A percentile compares a stretch with the other conserved stretches of the same genome.
These are phyloP conservation scores for Drosophila antonietae DNA, from an alignment of 2,888 invertebrate genomes.

Conservation along the genomic window DNA sequence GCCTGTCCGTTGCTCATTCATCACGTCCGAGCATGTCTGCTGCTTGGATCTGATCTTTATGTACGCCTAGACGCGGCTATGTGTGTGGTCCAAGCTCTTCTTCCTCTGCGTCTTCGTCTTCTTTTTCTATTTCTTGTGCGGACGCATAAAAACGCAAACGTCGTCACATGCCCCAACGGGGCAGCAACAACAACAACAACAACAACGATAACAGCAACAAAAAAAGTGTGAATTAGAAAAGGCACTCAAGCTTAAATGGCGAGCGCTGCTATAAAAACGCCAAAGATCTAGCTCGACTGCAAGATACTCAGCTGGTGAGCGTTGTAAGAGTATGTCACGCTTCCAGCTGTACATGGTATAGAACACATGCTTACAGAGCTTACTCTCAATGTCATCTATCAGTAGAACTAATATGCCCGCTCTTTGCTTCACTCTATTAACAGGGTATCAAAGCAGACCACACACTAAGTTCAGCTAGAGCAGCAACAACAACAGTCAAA, in stretches of 20 bases:
- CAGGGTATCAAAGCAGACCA: slow-evolving; percentile 34
- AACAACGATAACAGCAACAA: slow-evolving; percentile 11
- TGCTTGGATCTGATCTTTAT: slow-evolving; percentile 41
- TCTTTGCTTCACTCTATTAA: background rate
- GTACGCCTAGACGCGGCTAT: slow-evolving; percentile 6
- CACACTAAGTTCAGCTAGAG: slow-evolving; percentile 41
- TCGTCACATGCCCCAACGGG: slow-evolving; percentile 58
- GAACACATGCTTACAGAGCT: background rate
- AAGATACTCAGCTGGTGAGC: background rate
- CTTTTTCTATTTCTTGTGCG: slow-evolving; percentile 12
- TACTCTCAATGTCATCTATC: background rate
- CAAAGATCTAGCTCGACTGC: background rate
- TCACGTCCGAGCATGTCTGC: slow-evolving; percentile 65
- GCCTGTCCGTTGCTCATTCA: slow-evolving; percentile 66
- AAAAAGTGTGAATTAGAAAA: slow-evolving; percentile 79
- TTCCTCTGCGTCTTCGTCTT: slow-evolving; percentile 11
- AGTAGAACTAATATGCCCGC: background rate
- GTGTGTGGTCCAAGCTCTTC: slow-evolving; percentile 48
- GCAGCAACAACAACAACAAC: slow-evolving; percentile 11
- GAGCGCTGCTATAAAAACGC: slow-evolving; percentile 50
- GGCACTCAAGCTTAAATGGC: slow-evolving; percentile 77
- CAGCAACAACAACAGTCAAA: slow-evolving; percentile 18
- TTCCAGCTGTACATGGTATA: background rate
- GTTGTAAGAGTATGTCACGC: background rate
- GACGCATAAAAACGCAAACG: slow-evolving; percentile 72